These are phyloP conservation scores for Cydia strobilella DNA, from an alignment of 1,140 invertebrate genomes.

Conservation along the genomic window DNA sequence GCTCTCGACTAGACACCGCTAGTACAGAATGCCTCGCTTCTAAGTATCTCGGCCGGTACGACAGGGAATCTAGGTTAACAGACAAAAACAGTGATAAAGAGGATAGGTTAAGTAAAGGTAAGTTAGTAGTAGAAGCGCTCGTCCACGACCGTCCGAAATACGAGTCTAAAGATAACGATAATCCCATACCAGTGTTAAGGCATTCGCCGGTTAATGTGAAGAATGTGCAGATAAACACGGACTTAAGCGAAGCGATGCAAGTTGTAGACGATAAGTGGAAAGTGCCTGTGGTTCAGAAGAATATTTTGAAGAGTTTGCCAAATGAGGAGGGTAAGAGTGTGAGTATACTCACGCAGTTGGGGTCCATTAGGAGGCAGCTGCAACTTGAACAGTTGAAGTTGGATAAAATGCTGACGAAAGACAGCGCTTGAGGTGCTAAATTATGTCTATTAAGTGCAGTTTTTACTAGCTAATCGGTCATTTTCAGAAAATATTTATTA, in stretches of 20 bases:
- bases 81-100: not conserved
- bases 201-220: conserved; percentile 70
- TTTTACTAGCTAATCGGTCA: not conserved
- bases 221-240: conserved; percentile 39
- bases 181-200: conserved; percentile 79
- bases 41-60: not conserved
- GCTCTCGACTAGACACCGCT: conserved; percentile 30
- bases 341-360: conserved; percentile 81
- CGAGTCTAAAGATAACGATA: conserved; percentile 41
- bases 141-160: conserved; percentile 40
- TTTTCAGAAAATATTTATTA: no score
- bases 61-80: conserved; percentile 2
- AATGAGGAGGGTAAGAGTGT: conserved; percentile 74
- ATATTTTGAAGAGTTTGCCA: conserved; percentile 76
- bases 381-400: conserved; percentile 81
- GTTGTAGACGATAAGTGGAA: conserved; percentile 80
- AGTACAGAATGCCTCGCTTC: not conserved
- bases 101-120: conserved; percentile 32
- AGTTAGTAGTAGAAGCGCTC: conserved; percentile 45
- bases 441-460: not conserved
- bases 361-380: conserved; percentile 81
- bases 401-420: conserved; percentile 66
- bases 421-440: conserved; percentile 42
- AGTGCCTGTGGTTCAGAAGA: conserved; percentile 80
- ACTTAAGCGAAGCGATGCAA: conserved; percentile 75